phyloP scores from a whole-genome alignment of 2,797 vertebrate genomes.

The Columba guinea region DNA sequence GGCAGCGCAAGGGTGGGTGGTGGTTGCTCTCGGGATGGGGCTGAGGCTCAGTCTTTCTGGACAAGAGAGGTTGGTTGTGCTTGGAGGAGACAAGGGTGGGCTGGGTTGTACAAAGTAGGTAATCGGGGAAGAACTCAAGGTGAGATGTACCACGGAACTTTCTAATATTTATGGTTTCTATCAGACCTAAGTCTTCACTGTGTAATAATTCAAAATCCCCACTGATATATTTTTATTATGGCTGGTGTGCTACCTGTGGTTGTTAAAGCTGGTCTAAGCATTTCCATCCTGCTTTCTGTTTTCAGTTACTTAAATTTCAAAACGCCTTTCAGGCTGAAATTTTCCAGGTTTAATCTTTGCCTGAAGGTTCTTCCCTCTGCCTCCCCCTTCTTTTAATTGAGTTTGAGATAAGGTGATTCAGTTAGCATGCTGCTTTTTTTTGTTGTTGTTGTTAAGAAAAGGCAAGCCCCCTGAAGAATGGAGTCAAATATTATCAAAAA shows the following conservation, averaged over 20 bases:
- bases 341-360: conserved; percentile 66
- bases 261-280: conserved; percentile 2
- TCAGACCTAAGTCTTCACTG: neutral
- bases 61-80: neutral
- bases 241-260: neutral
- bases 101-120: neutral
- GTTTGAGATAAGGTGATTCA: conserved; percentile 51
- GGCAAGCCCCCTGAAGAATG: neutral
- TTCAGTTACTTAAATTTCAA: conserved; percentile 54
- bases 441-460: neutral
- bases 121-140: neutral
- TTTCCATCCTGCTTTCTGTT: conserved; percentile 51
- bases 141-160: neutral
- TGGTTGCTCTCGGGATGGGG: neutral
- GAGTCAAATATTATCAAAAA: neutral
- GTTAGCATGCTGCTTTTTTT: neutral
- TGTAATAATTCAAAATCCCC: neutral
- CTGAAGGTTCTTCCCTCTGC: conserved; percentile 51
- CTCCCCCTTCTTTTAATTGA: conserved; percentile 37
- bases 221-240: neutral
- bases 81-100: neutral
- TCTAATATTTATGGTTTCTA: neutral
- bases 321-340: conserved; percentile 51
- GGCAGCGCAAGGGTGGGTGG: neutral
- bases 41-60: neutral